phyloP scores from a whole-genome alignment of 2,888 invertebrate species.

The Yponomeuta evonymella region DNA sequence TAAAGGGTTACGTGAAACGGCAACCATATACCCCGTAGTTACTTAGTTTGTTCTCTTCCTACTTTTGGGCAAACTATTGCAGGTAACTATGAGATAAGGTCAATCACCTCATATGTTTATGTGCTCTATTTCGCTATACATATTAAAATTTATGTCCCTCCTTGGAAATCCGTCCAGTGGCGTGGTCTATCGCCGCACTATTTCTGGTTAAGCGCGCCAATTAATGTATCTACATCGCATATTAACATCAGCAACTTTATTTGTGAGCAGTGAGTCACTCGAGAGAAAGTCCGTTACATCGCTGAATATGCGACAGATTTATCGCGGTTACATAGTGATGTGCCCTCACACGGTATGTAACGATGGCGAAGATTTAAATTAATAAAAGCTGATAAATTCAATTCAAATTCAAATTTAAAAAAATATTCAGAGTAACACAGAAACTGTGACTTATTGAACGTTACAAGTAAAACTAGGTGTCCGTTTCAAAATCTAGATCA shows the following conservation, averaged over 20 bases:
- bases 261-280: slow-evolving; percentile 68
- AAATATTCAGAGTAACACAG: too few species aligned
- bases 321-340: slow-evolving; percentile 60
- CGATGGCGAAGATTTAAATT: neutral
- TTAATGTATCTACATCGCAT: slow-evolving; percentile 61
- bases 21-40: too few species aligned
- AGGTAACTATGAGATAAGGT: neutral
- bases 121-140: neutral
- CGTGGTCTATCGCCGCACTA: slow-evolving; percentile 47
- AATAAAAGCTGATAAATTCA: neutral
- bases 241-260: slow-evolving; percentile 65
- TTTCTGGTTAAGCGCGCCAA: slow-evolving; percentile 67
- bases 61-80: neutral
- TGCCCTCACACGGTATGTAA: neutral
- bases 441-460: too few species aligned
- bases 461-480: too few species aligned
- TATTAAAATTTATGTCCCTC: neutral
- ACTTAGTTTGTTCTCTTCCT: too few species aligned
- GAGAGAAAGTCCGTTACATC: slow-evolving; percentile 72
- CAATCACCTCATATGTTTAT: neutral
- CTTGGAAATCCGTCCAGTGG: slow-evolving; percentile 19
- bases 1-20: too few species aligned
- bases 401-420: too few species aligned
- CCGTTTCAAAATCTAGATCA: too few species aligned
- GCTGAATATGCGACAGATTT: slow-evolving; percentile 76